These are phyloP conservation scores for Andrena haemorrhoa DNA, from an alignment of 2,888 invertebrate genomes.

Conservation along the genomic window DNA sequence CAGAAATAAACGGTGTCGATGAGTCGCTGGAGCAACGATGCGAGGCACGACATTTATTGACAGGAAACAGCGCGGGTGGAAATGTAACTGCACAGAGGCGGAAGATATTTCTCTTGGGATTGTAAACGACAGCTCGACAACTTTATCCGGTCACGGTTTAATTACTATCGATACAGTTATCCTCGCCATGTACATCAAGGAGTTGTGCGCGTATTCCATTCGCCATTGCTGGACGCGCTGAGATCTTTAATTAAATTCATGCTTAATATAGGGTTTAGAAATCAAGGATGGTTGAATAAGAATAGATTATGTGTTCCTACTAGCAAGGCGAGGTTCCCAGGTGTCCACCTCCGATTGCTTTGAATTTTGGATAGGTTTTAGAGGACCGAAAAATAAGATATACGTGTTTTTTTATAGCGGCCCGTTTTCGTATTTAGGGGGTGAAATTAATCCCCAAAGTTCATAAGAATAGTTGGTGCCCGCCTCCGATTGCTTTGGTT, in stretches of 20 bases:
- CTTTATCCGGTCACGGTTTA: constrained; percentile 27
- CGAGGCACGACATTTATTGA: constrained; percentile 26
- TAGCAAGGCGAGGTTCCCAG: too few relatives aligned
- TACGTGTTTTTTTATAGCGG: too few relatives aligned
- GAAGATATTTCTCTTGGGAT: constrained; percentile 29
- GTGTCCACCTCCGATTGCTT: too few relatives aligned
- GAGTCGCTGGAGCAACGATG: not conserved
- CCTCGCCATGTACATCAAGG: not conserved
- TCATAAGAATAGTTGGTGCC: too few relatives aligned
- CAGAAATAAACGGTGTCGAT: constrained; percentile 12
- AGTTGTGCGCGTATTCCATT: constrained; percentile 14
- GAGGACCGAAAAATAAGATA: too few relatives aligned
- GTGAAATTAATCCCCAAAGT: too few relatives aligned
- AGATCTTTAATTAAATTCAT: constrained; percentile 21
- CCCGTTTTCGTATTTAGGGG: too few relatives aligned
- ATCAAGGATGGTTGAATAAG: too few relatives aligned
- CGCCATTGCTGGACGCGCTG: not conserved
- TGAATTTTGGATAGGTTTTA: too few relatives aligned
- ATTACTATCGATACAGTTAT: constrained; percentile 25
- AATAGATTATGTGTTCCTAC: too few relatives aligned
- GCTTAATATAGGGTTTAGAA: too few relatives aligned
- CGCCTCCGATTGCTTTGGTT: too few relatives aligned
- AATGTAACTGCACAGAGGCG: constrained; percentile 24
- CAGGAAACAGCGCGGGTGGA: constrained; percentile 32
- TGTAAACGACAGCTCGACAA: constrained; percentile 30